Evolutionary conservation across 2,113 vertebrate genomes (phyloP).

Genomic region (Parotia lawesii): DNA sequence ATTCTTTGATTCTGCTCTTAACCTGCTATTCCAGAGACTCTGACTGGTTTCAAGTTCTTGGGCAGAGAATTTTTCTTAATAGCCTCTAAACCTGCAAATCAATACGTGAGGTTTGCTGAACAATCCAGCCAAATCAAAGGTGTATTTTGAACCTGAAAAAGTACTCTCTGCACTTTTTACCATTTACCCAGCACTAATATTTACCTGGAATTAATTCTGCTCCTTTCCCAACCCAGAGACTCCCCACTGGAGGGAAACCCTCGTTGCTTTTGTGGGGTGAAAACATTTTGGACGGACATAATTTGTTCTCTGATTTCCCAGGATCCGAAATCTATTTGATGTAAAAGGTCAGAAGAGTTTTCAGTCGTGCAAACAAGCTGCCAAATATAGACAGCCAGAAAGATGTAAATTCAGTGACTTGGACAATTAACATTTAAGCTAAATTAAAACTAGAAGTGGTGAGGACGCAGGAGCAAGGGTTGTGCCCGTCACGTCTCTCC

Average conservation of each 20-base stretch:
- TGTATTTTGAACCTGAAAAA: background rate
- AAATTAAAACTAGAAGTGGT: background rate
- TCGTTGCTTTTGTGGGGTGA: background rate
- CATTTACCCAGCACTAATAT: background rate
- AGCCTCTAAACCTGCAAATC: background rate
- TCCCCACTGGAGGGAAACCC: background rate
- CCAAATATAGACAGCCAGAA: background rate
- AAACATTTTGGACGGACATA: background rate
- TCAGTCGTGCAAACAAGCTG: background rate
- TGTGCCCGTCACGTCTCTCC: accelerated
- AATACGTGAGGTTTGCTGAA: background rate
- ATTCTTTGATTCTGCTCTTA: background rate
- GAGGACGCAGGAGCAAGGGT: background rate
- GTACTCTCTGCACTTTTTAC: background rate
- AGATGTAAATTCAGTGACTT: background rate
- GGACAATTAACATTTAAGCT: constrained; percentile 30
- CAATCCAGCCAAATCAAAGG: background rate
- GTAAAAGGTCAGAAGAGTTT: constrained; percentile 4
- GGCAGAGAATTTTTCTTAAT: background rate
- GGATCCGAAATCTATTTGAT: background rate
- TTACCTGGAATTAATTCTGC: background rate
- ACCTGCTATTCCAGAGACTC: accelerated
- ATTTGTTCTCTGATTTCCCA: background rate
- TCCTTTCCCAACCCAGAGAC: accelerated
- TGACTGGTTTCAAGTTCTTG: background rate